Conservation (phyloP, 1,140 invertebrate species). For the Aphis gossypii region DNA sequence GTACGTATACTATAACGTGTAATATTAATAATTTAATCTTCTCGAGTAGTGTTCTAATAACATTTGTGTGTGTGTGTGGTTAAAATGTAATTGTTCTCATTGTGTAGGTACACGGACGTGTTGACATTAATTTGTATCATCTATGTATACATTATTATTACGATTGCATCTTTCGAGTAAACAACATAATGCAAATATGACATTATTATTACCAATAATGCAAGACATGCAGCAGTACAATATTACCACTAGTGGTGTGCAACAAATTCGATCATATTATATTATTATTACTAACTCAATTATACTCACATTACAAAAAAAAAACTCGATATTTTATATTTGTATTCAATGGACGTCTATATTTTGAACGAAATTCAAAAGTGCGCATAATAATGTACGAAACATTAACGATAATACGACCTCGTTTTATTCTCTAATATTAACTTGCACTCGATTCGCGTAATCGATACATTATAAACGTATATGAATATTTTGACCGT, state of each 20-base stretch:
- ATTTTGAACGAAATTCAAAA: neutral
- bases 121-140: neutral
- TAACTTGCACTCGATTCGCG: neutral
- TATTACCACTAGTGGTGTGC: too few relatives aligned
- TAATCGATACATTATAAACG: neutral
- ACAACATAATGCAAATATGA: neutral
- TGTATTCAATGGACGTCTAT: neutral
- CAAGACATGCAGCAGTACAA: too few relatives aligned
- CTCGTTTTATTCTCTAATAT: neutral
- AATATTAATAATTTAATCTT: neutral
- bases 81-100: neutral
- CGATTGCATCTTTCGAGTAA: neutral
- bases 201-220: neutral
- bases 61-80: neutral
- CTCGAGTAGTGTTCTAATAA: neutral
- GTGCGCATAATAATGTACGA: neutral
- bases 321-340: too few relatives aligned
- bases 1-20: too few relatives aligned
- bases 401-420: neutral
- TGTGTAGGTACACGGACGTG: neutral
- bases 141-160: neutral
- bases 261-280: too few relatives aligned
- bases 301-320: too few relatives aligned
- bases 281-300: too few relatives aligned
- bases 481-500: neutral